phyloP scores from a whole-genome alignment of 2,888 invertebrate genomes.

The Andrena minutula region DNA sequence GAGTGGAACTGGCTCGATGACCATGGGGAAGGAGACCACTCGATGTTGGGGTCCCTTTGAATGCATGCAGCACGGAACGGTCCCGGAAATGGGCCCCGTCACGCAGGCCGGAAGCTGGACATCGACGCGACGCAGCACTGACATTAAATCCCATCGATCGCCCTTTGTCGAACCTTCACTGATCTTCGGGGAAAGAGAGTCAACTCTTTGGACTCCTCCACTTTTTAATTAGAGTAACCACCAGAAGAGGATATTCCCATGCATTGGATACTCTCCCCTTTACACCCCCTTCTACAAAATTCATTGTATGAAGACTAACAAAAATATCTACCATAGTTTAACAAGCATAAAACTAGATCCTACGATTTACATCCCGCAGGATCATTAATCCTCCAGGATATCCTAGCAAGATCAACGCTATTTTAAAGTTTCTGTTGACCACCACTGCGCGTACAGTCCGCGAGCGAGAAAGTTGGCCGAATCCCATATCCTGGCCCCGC shows the following conservation, averaged over 20 bases:
- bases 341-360: not conserved
- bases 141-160: constrained; percentile 56
- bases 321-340: not conserved
- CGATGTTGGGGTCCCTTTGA: constrained; percentile 66
- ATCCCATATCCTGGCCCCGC: not conserved
- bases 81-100: constrained; percentile 74
- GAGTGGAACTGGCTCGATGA: constrained; percentile 59
- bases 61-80: constrained; percentile 68
- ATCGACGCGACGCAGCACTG: constrained; percentile 49
- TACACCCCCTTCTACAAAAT: not conserved
- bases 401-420: not conserved
- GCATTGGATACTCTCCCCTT: not conserved
- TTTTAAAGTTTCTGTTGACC: not conserved
- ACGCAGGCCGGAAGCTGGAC: constrained; percentile 72
- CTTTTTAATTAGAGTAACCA: not conserved
- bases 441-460: too few species aligned
- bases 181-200: constrained; percentile 14
- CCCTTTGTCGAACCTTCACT: not conserved
- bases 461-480: constrained; percentile 4
- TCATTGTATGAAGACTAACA: not conserved
- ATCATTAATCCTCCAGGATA: not conserved
- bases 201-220: not conserved
- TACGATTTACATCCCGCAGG: not conserved
- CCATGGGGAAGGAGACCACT: constrained; percentile 61
- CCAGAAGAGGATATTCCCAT: not conserved